Base-by-base conservation (phyloP, 2,888 invertebrate species). In the Drosophila vallismaia region DNA sequence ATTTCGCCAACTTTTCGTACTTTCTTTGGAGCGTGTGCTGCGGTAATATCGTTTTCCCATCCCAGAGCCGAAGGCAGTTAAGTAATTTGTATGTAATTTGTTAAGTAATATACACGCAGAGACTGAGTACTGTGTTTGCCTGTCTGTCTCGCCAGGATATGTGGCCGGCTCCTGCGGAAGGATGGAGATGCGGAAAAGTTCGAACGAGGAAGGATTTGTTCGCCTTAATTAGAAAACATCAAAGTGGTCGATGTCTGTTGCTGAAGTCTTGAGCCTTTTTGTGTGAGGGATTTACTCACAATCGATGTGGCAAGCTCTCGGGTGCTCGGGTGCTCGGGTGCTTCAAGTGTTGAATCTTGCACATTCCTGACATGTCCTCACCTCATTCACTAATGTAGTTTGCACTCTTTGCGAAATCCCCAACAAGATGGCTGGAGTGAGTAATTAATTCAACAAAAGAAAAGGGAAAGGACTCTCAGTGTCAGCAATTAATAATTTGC, bases 21-120 rank as follows among this genome's bases (percentile, higher is more conserved):
- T 59, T 62, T 60, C 40, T 45, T 29, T 54, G 38, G 54, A 51
- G 12, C 19, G 62, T 51, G 42, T 36, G 26, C 28, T 31, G 38
- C 49, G 38, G 38, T 26, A 51, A 14, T 5, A 38, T 26, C 12
- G 6, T 12, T 1, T n/a, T 5, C 44, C 29, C 50, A 14, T 45
- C 14, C 40, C n/a, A 19, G 5, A 26, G 6, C 29, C 29, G 33
- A 71, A 45, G 40, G 74, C 70, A 86, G 80, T 72, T 86, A 86
- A 84, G 88, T 84, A 88, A 83, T 86, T 84, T 88, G 64, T 84
- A 86, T 88, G 84, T 88, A 84, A 84, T 84, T 84, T 84, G 88
- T 84, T 84, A 84, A 88, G 88, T 86, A 88, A 84, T 80, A 88
- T 75, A 71, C 66, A 55, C 67, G 46, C 48, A 52, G 36, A 51